A percentile compares a stretch with the other conserved stretches of the same genome.
phyloP scores from a whole-genome alignment of 2,113 vertebrate genomes.

The Microtus richardsoni region DNA sequence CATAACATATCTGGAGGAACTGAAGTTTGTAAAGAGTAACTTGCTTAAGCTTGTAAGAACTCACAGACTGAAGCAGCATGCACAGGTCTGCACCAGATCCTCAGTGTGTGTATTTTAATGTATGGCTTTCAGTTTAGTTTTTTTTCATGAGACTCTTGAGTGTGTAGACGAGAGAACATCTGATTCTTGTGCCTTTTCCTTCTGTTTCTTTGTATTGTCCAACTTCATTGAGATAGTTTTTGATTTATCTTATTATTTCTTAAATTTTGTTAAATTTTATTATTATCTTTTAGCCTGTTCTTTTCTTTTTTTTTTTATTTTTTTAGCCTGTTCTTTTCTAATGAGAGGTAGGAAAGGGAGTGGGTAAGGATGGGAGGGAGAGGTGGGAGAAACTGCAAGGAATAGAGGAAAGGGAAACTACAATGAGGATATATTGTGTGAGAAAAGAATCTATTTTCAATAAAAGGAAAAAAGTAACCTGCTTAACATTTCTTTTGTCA shows the following conservation, averaged over 20 bases:
- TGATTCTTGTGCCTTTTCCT: not conserved
- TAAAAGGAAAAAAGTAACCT: not conserved
- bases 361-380: not conserved
- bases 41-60: not conserved
- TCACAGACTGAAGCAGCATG: not conserved
- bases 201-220: not conserved
- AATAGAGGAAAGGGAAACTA: not conserved
- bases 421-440: not conserved
- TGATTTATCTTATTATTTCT: not conserved
- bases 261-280: not conserved
- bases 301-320: no score
- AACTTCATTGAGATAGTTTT: not conserved
- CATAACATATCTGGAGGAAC: slow-evolving; percentile 8
- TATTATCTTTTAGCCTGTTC: not conserved
- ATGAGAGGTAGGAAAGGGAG: not conserved
- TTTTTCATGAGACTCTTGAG: not conserved
- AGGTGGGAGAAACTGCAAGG: not conserved
- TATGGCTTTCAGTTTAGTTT: not conserved
- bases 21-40: slow-evolving; percentile 1
- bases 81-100: not conserved
- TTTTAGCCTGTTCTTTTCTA: not conserved
- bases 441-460: not conserved
- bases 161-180: not conserved
- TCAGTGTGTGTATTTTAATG: not conserved
- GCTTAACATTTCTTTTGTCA: not conserved